Evolutionary conservation across 2,888 invertebrate species (phyloP).

Genomic region (Neoascia interrupta): DNA sequence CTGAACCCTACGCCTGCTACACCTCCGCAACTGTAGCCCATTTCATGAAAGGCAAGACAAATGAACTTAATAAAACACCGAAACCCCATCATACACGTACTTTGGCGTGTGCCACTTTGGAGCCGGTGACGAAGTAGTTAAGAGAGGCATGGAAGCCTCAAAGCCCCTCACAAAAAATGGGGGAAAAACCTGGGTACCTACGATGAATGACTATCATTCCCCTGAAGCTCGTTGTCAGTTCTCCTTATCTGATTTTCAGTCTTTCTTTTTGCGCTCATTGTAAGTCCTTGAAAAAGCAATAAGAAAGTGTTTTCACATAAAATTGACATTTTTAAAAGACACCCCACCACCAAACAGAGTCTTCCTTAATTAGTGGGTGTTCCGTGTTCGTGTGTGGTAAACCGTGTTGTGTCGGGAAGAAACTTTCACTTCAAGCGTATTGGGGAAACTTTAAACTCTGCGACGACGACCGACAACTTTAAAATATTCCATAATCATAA

Average conservation of each 20-base stretch:
- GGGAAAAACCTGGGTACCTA: no score
- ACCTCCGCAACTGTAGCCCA: background rate
- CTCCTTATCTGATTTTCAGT: no score
- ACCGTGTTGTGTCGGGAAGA: constrained; percentile 4
- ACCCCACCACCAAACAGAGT: no score
- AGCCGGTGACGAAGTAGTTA: background rate
- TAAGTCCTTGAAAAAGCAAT: background rate
- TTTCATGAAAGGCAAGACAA: constrained; percentile 8
- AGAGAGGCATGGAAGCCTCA: background rate
- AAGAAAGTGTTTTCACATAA: constrained; percentile 28
- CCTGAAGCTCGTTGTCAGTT: no score
- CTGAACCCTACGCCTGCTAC: background rate
- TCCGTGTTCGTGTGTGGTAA: background rate
- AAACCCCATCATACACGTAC: constrained; percentile 3
- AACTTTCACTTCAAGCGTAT: no score
- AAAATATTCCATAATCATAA: constrained; percentile 46
- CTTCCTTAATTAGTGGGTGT: constrained; percentile 30
- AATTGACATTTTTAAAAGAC: constrained; percentile 11
- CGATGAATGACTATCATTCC: no score
- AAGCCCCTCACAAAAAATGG: background rate
- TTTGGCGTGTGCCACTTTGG: constrained; percentile 32
- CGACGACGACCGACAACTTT: constrained; percentile 28
- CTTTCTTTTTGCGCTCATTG: background rate
- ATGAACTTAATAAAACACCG: constrained; percentile 48
- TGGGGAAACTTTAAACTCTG: background rate